A percentile compares a stretch with the other conserved stretches of the same genome.
phyloP scores from a whole-genome alignment of 2,797 vertebrate genomes.

The Rhadinocentrus ornatus region DNA sequence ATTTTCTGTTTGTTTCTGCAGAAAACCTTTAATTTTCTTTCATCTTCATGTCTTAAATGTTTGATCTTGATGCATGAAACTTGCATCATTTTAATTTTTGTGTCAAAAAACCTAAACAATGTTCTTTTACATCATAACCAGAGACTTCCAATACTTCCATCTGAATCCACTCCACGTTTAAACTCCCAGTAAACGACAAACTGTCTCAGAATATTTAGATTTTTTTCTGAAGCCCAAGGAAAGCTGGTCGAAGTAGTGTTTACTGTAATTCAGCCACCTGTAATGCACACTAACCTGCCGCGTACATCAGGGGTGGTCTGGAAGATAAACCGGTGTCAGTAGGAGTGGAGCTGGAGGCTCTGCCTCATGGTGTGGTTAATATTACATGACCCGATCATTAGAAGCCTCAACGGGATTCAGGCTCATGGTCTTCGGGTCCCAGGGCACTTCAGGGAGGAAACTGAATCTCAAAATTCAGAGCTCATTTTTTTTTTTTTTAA shows the following conservation, averaged over 20 bases:
- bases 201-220: too few species aligned
- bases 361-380: slow-evolving; percentile 43
- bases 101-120: too few species aligned
- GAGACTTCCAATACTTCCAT: too few species aligned
- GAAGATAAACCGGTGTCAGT: slow-evolving; percentile 8
- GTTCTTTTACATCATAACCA: too few species aligned
- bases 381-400: slow-evolving; percentile 65
- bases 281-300: not conserved
- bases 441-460: slow-evolving; percentile 4
- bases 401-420: slow-evolving; percentile 10
- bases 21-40: too few species aligned
- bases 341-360: slow-evolving; percentile 4
- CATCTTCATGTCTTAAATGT: too few species aligned
- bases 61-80: too few species aligned
- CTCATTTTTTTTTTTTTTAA: too few species aligned
- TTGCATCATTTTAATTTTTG: too few species aligned
- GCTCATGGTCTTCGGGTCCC: slow-evolving; percentile 10
- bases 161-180: too few species aligned
- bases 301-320: not conserved
- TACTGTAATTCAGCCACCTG: not conserved
- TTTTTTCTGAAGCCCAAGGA: not conserved
- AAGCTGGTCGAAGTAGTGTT: fast-evolving
- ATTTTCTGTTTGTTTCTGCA: too few species aligned
- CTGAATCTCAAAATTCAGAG: not conserved
- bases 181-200: too few species aligned